Evolutionary conservation across 2,797 vertebrate species (phyloP), one percentile per base, ranked within the genome.

Genomic region (Pangasius larnaudii): DNA sequence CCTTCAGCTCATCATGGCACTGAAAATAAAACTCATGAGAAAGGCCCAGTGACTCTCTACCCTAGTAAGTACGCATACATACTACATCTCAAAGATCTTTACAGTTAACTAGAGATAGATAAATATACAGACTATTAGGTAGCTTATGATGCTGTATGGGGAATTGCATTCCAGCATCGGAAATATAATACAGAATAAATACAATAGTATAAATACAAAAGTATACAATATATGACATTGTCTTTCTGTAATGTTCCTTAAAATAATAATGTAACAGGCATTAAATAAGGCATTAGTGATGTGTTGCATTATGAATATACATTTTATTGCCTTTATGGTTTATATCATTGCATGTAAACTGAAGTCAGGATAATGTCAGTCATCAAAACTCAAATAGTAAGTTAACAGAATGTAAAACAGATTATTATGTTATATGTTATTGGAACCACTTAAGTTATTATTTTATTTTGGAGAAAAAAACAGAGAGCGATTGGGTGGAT

Each of bases 51-150:
- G 94, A 39, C 84, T 0, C 95, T 97, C 78, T 98, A 99, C 82
- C 96, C 98, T 89, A 80, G 98, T 99, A 96, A 99, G 98, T 99
- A 92, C 72, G 87, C 14, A 75, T 83, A 30, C 24, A 49, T 74
- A 74, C 42, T 27, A 24, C 42, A 71, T 56, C 30, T 39, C 39
- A 88, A 58, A 71, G 24, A 27, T 67, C 5, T 33, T 22, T 33
- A 33, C 61, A 67, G 14, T 30, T n/a, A 46, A 63, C 6, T 4
- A 81, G 1, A 65, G n/a, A 27, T 80, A 10, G 24, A 14, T 51
- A 67, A 67, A 22, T 51, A 33, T 67, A 49, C 9, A 33, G 8
- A 49, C 22, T 51, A 30, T 51, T 39, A 80, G 10, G 59, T 58
- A 36, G 0, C 3, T 14, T 49, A 71, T 22, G 49, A 78, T 78